Base-by-base conservation (phyloP, 2,113 vertebrate genomes). In the Sterna hirundo region DNA sequence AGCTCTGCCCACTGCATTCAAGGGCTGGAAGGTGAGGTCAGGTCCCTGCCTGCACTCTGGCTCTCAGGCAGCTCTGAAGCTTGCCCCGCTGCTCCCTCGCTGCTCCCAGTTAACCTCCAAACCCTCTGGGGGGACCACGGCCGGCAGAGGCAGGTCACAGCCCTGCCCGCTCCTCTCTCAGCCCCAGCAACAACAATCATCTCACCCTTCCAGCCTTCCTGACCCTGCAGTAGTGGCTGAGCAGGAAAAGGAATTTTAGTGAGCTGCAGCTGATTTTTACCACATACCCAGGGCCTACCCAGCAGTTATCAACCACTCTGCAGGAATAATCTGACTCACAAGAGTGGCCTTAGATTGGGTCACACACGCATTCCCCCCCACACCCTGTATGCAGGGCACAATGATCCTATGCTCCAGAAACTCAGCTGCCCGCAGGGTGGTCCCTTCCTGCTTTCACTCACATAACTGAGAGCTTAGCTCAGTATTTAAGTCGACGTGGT, bases 81-180 rank as follows among this genome's bases (percentile, higher is more conserved):
- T 75, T 69, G 29, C 22, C 69, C 22, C 8, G 2, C 1, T 85
- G 42, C 62, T 81, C 22, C 60, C 9, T 36, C 7, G 3, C 8
- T 0, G 2, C 49, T 75, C 42, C 14, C 3, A 4, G 29, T 32
- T 75, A 20, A 15, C 29, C 38, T 88, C 15, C 20, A 57, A 57
- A 36, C 13, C 21, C 25, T 1, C 0, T 5, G 9, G 20, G 49
- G 42, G 34, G 36, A 23, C 55, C 25, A 20, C 1, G 0, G 55
- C 15, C 1, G 1, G 20, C 49, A 75, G 27, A 74, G 36, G 12
- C 15, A 47, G 38, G 42, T 47, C 68, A 64, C 44, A 76, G 29
- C 46, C 47, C 44, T 32, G 5, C 12, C 19, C 4, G 3, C 27
- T 65, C 71, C 44, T 83, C 25, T 69, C 21, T 25, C 15, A 60